These are phyloP conservation scores for Leucophenga montana DNA, from an alignment of 2,888 invertebrate genomes.

Conservation along the genomic window DNA sequence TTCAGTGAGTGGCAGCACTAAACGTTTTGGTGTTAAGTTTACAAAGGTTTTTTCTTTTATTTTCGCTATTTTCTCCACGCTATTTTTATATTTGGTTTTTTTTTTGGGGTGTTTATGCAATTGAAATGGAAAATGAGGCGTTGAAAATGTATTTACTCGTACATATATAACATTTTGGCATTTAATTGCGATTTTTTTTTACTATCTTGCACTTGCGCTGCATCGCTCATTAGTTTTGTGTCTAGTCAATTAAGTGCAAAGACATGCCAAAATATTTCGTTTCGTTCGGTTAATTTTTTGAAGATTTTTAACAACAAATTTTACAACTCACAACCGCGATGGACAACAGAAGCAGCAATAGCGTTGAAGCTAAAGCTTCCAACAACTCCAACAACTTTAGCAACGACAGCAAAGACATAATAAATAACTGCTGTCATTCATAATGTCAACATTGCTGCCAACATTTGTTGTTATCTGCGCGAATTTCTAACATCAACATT, in stretches of 20 bases:
- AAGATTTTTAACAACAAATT: slow-evolving; percentile 3
- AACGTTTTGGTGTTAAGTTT: slow-evolving; percentile 46
- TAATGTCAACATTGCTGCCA: slow-evolving; percentile 66
- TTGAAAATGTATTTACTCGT: slow-evolving; percentile 34
- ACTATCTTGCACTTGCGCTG: slow-evolving; percentile 1
- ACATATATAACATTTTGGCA: slow-evolving; percentile 9
- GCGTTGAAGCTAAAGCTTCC: slow-evolving; percentile 45
- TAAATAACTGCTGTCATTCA: slow-evolving; percentile 66
- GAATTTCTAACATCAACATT: slow-evolving; percentile 65
- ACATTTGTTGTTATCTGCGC: slow-evolving; percentile 64
- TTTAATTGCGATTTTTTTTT: slow-evolving; percentile 13
- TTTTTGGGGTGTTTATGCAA: slow-evolving; percentile 48
- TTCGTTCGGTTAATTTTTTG: too few relatives aligned
- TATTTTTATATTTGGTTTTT: slow-evolving; percentile 19
- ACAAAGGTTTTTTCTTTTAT: background rate
- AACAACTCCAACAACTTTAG: slow-evolving; percentile 68
- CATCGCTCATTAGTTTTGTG: slow-evolving; percentile 1
- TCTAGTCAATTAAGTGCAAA: slow-evolving; percentile 21
- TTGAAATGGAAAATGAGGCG: slow-evolving; percentile 49
- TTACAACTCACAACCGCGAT: too few relatives aligned
- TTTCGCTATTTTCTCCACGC: background rate
- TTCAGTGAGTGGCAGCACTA: slow-evolving; percentile 57
- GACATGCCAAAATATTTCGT: slow-evolving; percentile 1
- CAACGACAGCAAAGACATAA: slow-evolving; percentile 60
- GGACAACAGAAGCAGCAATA: background rate